These are phyloP conservation scores for Periophthalmodon schlosseri DNA, from an alignment of 2,113 vertebrate species.

Conservation along the genomic window DNA sequence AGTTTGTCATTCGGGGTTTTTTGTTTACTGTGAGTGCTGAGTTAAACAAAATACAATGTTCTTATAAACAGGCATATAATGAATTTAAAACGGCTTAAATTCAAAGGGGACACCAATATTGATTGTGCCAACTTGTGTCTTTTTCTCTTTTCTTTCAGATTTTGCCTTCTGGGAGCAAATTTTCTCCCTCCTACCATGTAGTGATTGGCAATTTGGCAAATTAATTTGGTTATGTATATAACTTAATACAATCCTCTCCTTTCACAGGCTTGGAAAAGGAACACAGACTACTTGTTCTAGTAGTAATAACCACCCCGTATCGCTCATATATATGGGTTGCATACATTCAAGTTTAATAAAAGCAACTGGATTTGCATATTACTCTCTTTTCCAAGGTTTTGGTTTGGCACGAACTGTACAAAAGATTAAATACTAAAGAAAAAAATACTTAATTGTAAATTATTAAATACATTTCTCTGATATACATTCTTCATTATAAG, in stretches of 20 bases:
- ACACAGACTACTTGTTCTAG: not conserved
- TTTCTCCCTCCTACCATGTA: not conserved
- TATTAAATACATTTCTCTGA: not conserved
- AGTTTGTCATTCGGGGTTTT: constrained; percentile 35
- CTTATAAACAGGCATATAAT: not conserved
- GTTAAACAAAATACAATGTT: not conserved
- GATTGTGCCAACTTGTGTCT: not conserved
- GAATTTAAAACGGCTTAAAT: not conserved
- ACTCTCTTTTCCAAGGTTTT: not conserved
- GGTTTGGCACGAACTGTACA: not conserved
- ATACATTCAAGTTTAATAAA: not conserved
- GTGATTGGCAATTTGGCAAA: not conserved
- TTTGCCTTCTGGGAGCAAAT: not conserved
- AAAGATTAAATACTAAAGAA: not conserved
- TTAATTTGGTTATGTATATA: not conserved
- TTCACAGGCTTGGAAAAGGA: not conserved
- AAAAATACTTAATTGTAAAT: not conserved
- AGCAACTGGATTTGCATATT: not conserved
- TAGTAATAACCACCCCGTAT: not conserved
- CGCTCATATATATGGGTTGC: not conserved
- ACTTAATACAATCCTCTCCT: not conserved
- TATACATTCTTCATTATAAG: not conserved
- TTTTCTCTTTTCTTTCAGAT: not conserved
- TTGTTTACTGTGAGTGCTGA: not conserved
- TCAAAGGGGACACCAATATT: not conserved